Percentiles rank a stretch among this genome's conserved stretches.
phyloP scores from a whole-genome alignment of 2,797 vertebrate genomes.

The Tadarida brasiliensis region DNA sequence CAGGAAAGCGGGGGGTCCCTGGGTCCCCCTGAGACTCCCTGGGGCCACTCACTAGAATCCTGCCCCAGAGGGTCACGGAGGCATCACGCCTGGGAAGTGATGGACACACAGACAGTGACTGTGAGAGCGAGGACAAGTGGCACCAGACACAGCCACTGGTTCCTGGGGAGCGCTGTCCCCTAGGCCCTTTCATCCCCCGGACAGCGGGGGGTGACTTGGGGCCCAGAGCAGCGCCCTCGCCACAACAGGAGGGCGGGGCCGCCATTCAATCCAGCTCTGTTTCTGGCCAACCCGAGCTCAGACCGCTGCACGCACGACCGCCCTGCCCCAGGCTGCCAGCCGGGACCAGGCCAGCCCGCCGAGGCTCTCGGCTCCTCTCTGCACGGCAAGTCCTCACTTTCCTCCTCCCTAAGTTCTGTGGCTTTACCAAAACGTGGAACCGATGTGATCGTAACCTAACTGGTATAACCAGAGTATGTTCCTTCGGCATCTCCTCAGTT shows the following conservation, averaged over 20 bases:
- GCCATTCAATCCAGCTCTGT: not conserved
- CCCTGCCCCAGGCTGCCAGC: not conserved
- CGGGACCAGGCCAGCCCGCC: accelerated
- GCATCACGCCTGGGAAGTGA: not conserved
- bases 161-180: not conserved
- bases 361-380: not conserved
- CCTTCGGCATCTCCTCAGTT: not conserved
- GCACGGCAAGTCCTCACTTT: not conserved
- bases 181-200: not conserved
- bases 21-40: too few relatives aligned
- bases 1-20: not conserved
- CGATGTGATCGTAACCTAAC: not conserved
- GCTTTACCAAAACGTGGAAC: not conserved
- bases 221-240: not conserved
- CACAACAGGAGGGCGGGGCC: too few relatives aligned
- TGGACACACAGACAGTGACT: accelerated
- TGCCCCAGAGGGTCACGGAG: too few relatives aligned
- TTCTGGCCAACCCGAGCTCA: too few relatives aligned
- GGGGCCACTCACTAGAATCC: not conserved
- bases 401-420: not conserved
- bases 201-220: too few relatives aligned
- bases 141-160: not conserved
- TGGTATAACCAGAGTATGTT: not conserved
- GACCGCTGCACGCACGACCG: accelerated
- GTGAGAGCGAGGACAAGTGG: too few relatives aligned